Evolutionary conservation across 2,888 invertebrate genomes (phyloP).

Genomic region (Mongoloraphidia duomilia): DNA sequence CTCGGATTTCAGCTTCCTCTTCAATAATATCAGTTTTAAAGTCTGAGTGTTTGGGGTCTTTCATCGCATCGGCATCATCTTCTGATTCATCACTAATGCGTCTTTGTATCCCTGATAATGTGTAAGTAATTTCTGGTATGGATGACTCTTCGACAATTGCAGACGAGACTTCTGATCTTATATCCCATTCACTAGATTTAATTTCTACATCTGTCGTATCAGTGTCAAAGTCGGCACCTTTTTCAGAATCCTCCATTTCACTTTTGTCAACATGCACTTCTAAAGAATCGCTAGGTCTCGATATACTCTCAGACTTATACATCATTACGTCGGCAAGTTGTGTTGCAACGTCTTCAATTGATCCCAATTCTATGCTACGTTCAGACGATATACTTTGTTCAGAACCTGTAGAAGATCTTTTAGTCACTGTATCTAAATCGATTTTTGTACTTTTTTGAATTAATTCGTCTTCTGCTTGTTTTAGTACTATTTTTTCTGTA

Average conservation of each 20-base stretch:
- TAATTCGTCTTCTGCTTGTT: constrained; percentile 4
- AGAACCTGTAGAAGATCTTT: constrained; percentile 22
- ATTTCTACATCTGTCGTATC: constrained; percentile 26
- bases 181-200: constrained; percentile 24
- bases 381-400: constrained; percentile 24
- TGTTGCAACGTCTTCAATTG: constrained; percentile 15
- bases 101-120: constrained; percentile 28
- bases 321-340: constrained; percentile 11
- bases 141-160: constrained; percentile 17
- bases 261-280: constrained; percentile 37
- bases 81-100: constrained; percentile 27
- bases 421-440: constrained; percentile 11
- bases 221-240: constrained; percentile 30
- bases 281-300: constrained; percentile 30
- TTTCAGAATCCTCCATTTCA: constrained; percentile 34
- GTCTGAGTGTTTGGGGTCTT: constrained; percentile 6
- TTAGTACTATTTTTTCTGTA: background rate
- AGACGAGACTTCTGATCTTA: constrained; percentile 23
- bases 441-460: constrained; percentile 8
- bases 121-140: constrained; percentile 30
- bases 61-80: constrained; percentile 9
- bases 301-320: constrained; percentile 22
- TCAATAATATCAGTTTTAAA: constrained; percentile 9
- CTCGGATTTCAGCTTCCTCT: constrained; percentile 7
- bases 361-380: constrained; percentile 14